phyloP scores from a whole-genome alignment of 2,113 vertebrate genomes.

The Desmodus rotundus region DNA sequence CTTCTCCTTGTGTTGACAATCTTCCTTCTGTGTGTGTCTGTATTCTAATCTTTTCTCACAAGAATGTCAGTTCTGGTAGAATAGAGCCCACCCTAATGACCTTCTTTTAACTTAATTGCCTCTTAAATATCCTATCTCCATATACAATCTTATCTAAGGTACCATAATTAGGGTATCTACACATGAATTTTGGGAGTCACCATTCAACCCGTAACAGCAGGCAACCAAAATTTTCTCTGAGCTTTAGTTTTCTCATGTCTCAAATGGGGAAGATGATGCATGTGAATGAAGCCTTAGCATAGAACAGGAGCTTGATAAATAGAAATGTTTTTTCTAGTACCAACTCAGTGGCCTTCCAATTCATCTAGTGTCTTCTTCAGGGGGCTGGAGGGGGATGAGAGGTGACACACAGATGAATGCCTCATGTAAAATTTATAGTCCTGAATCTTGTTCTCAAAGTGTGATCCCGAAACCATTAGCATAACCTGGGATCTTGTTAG shows the following conservation, averaged over 20 bases:
- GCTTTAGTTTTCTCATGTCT: neutral
- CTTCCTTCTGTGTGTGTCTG: neutral
- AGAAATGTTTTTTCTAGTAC: neutral
- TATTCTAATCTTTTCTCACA: neutral
- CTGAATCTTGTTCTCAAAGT: neutral
- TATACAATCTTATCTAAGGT: neutral
- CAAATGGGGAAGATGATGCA: neutral
- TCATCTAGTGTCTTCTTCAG: neutral
- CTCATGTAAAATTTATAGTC: fast-evolving
- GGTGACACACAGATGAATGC: neutral
- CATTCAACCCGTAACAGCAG: too few species aligned
- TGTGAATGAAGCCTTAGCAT: neutral
- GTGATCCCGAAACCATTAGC: neutral
- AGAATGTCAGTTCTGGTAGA: neutral
- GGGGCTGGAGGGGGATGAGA: neutral
- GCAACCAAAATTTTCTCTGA: neutral
- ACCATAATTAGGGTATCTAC: neutral
- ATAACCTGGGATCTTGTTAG: neutral
- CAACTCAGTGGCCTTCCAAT: neutral
- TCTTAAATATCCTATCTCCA: neutral
- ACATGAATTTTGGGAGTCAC: neutral
- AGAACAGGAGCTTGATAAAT: neutral
- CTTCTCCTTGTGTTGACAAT: neutral
- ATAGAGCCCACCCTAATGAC: neutral
- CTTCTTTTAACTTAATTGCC: neutral